A percentile compares a stretch with the other conserved stretches of the same genome.
Conservation (phyloP, 2,113 vertebrate species). For the Phoxinus phoxinus region DNA sequence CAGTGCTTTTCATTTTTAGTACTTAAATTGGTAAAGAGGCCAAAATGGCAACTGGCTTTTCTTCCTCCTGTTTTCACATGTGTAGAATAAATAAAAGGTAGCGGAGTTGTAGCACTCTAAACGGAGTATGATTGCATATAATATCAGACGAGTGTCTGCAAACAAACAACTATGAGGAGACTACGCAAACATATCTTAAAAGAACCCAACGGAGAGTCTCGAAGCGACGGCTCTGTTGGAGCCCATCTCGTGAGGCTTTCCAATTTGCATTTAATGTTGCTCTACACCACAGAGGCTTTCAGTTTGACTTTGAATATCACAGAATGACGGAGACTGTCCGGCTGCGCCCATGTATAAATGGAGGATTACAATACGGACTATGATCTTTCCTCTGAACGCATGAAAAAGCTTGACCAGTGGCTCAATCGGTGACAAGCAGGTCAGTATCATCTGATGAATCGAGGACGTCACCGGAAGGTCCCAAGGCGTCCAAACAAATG, state of each 20-base stretch:
- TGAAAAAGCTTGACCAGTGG: neutral
- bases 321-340: neutral
- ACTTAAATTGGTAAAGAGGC: slow-evolving; percentile 44
- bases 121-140: slow-evolving; percentile 61
- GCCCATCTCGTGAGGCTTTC: slow-evolving; percentile 46
- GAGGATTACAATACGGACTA: slow-evolving; percentile 17
- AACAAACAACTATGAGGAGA: slow-evolving; percentile 39
- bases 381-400: neutral
- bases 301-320: slow-evolving; percentile 59
- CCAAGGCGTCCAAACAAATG: neutral
- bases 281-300: slow-evolving; percentile 60
- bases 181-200: slow-evolving; percentile 24
- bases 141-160: slow-evolving; percentile 56
- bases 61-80: slow-evolving; percentile 51
- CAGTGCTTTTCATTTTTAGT: slow-evolving; percentile 48
- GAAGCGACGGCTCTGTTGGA: neutral
- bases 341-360: neutral
- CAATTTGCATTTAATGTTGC: slow-evolving; percentile 69
- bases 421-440: neutral
- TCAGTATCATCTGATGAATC: slow-evolving; percentile 41
- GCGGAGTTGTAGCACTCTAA: slow-evolving; percentile 50
- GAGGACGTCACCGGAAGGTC: neutral
- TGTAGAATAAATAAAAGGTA: slow-evolving; percentile 53
- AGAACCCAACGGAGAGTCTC: slow-evolving; percentile 7
- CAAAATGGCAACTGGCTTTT: slow-evolving; percentile 58